A percentile compares a stretch with the other conserved stretches of the same genome.
Conservation (phyloP, 1,140 invertebrate species). For the Pteromalus puparum region DNA sequence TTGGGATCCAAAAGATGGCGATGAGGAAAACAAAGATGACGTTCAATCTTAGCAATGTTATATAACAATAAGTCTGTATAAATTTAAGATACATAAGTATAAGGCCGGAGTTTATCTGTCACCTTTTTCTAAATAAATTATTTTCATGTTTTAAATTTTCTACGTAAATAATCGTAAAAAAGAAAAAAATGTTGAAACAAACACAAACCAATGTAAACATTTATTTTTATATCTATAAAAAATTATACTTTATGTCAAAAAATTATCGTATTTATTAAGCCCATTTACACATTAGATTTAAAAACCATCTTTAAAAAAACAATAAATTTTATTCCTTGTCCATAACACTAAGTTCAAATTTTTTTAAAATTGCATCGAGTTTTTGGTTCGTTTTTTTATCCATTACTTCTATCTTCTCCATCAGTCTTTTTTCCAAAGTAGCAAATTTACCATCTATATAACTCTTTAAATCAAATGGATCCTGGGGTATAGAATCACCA, state of each 20-base stretch:
- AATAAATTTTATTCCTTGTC: slow-evolving; percentile 17
- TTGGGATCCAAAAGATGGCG: slow-evolving; percentile 80
- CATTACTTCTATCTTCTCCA: slow-evolving; percentile 62
- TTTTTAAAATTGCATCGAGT: slow-evolving; percentile 65
- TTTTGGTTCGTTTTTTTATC: slow-evolving; percentile 65
- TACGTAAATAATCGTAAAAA: slow-evolving; percentile 5
- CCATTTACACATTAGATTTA: background rate
- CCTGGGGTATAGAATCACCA: slow-evolving; percentile 25
- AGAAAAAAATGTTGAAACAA: slow-evolving; percentile 17
- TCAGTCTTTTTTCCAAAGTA: slow-evolving; percentile 68
- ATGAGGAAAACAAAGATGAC: slow-evolving; percentile 54
- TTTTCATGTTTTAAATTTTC: slow-evolving; percentile 46
- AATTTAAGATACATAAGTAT: slow-evolving; percentile 23
- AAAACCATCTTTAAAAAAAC: slow-evolving; percentile 32
- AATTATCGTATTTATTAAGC: background rate
- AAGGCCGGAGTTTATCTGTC: slow-evolving; percentile 19
- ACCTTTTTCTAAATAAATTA: slow-evolving; percentile 43
- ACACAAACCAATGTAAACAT: background rate
- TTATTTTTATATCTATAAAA: slow-evolving; percentile 47
- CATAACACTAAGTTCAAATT: slow-evolving; percentile 48
- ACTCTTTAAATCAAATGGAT: slow-evolving; percentile 53
- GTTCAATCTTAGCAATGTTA: slow-evolving; percentile 43
- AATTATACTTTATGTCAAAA: slow-evolving; percentile 23
- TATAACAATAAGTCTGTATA: slow-evolving; percentile 11
- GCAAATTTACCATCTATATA: slow-evolving; percentile 69